Base-by-base conservation (phyloP, 1,140 invertebrate species). In the Drosophila mayri region DNA sequence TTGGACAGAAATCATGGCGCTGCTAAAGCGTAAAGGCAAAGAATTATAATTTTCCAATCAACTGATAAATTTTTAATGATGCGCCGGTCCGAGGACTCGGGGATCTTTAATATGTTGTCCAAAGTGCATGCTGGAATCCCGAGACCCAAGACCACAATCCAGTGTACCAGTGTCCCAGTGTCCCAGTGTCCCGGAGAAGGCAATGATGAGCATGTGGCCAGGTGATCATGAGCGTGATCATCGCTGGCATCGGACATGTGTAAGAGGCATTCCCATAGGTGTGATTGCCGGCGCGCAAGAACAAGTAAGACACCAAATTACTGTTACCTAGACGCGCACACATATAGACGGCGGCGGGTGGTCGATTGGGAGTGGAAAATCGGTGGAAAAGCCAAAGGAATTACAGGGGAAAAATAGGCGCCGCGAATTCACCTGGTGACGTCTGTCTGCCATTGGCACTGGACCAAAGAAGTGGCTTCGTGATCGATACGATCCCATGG, bases 1-100 rank as follows among this genome's bases (percentile, higher is more conserved):
- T 77, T 73, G 75, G 7, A 46, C 67, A 87, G 76, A 87, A 86
- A 86, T 87, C 83, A 72, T 79, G 79, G 82, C 83, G 50, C 64
- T 78, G 68, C 55, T 59, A 64, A 86, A 86, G 83, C 79, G 80
- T 83, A 87, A 87, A 87, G 79, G 84, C 77, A 84, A 85, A 85
- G 85, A 90, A 90, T 90, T 90, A 90, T 90, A 90, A 90, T 90
- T 90, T 90, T 90, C 85, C 85, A 90, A 90, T 90, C 85, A 90
- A 90, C 85, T 90, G 81, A 90, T 90, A 90, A 90, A 90, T 90
- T 90, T 90, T 90, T 90, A 90, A 90, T 90, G 85, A 88, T 81
- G 82, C 82, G 57, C 64, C 83, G 12, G 57, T 28, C 46, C 52
- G 58, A 32, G 52, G 22, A 49, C 41, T 35, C 11, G 44, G 38